Conservation (phyloP, 2,888 invertebrate species). For the Mechanitis messenoides region DNA sequence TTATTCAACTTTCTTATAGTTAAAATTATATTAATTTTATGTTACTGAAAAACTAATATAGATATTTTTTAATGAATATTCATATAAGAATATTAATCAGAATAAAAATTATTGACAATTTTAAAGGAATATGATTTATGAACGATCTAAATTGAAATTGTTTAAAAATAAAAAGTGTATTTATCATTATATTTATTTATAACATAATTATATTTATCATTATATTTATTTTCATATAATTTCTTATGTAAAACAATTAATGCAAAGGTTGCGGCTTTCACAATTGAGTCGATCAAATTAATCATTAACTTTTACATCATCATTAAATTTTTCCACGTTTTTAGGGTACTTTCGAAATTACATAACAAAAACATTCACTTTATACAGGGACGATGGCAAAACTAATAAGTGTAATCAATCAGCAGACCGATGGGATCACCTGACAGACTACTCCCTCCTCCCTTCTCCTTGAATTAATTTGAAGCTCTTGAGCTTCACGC, state of each 20-base stretch:
- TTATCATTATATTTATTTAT: too few relatives aligned
- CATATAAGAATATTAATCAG: too few relatives aligned
- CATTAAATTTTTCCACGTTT: constrained; percentile 40
- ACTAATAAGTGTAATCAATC: constrained; percentile 76
- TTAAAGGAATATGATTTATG: too few relatives aligned
- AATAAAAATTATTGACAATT: not conserved
- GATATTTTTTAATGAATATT: too few relatives aligned
- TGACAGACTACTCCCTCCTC: constrained; percentile 49
- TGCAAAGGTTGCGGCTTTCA: constrained; percentile 1
- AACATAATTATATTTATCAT: too few relatives aligned
- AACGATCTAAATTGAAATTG: too few relatives aligned
- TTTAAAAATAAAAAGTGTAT: too few relatives aligned
- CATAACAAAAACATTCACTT: constrained; percentile 70
- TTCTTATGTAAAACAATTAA: not conserved
- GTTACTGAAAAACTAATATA: too few relatives aligned
- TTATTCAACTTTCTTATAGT: not conserved
- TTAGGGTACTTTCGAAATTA: constrained; percentile 54
- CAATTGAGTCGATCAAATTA: constrained; percentile 6
- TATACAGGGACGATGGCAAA: constrained; percentile 72
- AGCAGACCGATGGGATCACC: constrained; percentile 67
- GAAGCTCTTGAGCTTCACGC: constrained; percentile 21
- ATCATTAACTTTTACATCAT: constrained; percentile 19
- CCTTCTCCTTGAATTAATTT: not conserved
- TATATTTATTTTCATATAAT: too few relatives aligned
- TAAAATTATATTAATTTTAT: too few relatives aligned